phyloP scores from a whole-genome alignment of 2,888 invertebrate species.

The Hesperia comma region DNA sequence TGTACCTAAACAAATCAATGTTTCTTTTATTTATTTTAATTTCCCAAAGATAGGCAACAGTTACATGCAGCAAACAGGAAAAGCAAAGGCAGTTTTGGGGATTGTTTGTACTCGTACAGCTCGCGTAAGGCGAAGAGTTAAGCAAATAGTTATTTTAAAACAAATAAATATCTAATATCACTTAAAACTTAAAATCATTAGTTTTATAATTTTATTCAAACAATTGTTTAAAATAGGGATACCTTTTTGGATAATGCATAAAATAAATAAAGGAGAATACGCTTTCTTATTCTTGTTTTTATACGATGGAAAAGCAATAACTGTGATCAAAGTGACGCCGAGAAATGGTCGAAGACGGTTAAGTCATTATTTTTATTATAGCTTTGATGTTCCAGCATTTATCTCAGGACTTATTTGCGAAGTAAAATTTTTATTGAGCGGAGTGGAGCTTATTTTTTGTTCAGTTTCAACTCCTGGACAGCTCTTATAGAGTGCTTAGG shows the following conservation, averaged over 20 bases:
- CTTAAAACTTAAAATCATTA: too few species aligned
- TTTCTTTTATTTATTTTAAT: too few species aligned
- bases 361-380: constrained; percentile 37
- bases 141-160: too few species aligned
- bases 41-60: too few species aligned
- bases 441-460: constrained; percentile 30
- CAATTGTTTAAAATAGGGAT: neutral
- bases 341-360: constrained; percentile 33
- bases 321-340: constrained; percentile 36
- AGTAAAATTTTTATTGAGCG: constrained; percentile 35
- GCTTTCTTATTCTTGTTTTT: constrained; percentile 13
- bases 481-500: constrained; percentile 24
- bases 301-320: constrained; percentile 33
- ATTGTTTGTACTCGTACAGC: too few species aligned
- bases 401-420: constrained; percentile 35
- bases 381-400: constrained; percentile 37
- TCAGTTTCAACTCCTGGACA: constrained; percentile 25
- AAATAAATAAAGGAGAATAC: constrained; percentile 21
- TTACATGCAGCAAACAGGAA: too few species aligned
- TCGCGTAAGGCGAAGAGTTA: too few species aligned
- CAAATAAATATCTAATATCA: too few species aligned
- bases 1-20: too few species aligned
- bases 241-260: neutral
- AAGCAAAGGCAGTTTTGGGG: too few species aligned
- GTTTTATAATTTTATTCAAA: constrained; percentile 4